Conservation (phyloP, 2,888 invertebrate genomes). For the Pristionchus japonicus region DNA sequence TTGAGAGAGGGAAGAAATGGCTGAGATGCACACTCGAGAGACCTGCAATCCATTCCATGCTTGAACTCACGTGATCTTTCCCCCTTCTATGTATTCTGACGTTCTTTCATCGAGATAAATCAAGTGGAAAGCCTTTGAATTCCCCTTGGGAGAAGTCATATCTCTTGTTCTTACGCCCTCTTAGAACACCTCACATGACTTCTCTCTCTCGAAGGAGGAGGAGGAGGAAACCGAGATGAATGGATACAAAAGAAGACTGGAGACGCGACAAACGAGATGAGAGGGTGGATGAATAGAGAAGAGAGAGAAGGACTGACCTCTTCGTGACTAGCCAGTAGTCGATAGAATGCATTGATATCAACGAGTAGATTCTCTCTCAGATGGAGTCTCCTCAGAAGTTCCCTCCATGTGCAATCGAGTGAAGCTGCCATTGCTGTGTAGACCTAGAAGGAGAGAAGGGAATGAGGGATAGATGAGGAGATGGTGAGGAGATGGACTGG, state of each 20-base stretch:
- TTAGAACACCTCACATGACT: constrained; percentile 1
- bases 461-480: too few relatives aligned
- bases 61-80: neutral
- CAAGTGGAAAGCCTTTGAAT: constrained; percentile 50
- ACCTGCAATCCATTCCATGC: neutral
- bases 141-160: neutral
- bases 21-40: constrained; percentile 30
- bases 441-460: constrained; percentile 79
- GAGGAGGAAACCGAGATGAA: neutral
- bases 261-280: neutral
- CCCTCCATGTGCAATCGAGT: constrained; percentile 83
- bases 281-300: neutral
- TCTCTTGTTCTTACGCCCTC: neutral
- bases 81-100: neutral
- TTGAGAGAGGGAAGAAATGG: constrained; percentile 27
- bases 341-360: constrained; percentile 85
- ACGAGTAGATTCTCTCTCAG: constrained; percentile 85
- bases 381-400: constrained; percentile 86
- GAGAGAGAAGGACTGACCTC: constrained; percentile 76
- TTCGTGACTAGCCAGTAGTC: constrained; percentile 76
- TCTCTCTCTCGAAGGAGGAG: too few relatives aligned
- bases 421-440: constrained; percentile 90
- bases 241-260: neutral
- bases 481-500: neutral
- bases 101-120: constrained; percentile 2